These are phyloP conservation scores for Temnothorax longispinosus DNA, from an alignment of 1,140 invertebrate species.

Conservation along the genomic window DNA sequence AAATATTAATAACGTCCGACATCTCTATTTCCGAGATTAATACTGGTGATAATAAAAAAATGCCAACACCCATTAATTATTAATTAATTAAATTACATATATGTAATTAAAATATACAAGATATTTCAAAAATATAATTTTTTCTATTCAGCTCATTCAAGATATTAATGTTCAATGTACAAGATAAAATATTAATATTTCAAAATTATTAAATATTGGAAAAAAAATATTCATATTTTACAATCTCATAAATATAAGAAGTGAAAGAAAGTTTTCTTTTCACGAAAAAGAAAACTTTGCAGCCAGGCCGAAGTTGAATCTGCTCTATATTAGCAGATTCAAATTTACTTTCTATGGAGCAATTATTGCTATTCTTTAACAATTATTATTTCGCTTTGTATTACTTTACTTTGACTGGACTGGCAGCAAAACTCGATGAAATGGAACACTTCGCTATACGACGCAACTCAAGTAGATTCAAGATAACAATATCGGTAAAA, in stretches of 20 bases:
- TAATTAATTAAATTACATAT: neutral
- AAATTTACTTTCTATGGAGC: neutral
- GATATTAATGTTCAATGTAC: neutral
- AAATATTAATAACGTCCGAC: neutral
- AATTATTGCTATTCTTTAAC: neutral
- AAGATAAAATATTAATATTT: neutral
- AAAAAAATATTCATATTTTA: neutral
- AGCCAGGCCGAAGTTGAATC: neutral
- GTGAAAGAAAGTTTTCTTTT: neutral
- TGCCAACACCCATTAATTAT: neutral
- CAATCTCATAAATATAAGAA: neutral
- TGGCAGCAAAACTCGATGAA: neutral
- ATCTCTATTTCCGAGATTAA: neutral
- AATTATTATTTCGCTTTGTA: constrained; percentile 6
- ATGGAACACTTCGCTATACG: neutral
- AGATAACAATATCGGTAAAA: neutral
- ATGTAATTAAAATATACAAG: neutral
- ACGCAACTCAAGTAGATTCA: neutral
- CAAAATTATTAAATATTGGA: neutral
- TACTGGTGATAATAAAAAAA: neutral
- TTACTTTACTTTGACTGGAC: neutral
- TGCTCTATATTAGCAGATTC: neutral
- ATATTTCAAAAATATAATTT: neutral
- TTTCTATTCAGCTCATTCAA: neutral
- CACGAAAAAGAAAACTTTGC: neutral